These are phyloP conservation scores for Gymnopithys bicolor DNA, from an alignment of 2,797 vertebrate species.

Conservation along the genomic window DNA sequence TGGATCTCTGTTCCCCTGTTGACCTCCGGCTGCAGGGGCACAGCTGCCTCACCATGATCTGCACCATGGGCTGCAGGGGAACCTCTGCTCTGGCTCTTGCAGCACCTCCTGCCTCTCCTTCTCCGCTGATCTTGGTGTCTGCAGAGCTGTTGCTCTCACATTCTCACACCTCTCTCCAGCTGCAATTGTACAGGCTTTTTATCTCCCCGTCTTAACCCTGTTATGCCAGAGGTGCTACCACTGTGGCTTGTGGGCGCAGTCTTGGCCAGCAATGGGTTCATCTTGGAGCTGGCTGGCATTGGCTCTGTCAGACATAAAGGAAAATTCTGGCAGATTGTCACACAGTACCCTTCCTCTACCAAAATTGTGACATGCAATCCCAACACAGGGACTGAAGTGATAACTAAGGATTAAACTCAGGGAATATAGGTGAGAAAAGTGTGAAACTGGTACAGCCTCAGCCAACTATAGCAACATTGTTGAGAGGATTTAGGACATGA, in stretches of 20 bases:
- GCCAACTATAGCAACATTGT: neutral
- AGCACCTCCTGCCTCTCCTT: neutral
- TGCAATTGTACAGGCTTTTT: neutral
- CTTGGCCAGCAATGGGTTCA: rapidly evolving
- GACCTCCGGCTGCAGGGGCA: neutral
- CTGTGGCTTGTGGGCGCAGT: too few species aligned
- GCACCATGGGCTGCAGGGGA: neutral
- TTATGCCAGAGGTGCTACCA: neutral
- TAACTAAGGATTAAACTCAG: neutral
- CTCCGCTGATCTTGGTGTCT: neutral
- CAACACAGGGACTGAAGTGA: neutral
- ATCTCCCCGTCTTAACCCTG: neutral
- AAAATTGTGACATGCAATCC: neutral
- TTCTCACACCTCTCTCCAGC: neutral
- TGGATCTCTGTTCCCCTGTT: neutral
- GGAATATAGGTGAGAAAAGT: neutral
- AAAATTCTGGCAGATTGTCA: neutral
- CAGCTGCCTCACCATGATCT: neutral
- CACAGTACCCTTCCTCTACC: neutral
- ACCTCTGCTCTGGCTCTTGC: neutral
- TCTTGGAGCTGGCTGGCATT: neutral
- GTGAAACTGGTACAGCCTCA: neutral
- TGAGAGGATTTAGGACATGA: neutral
- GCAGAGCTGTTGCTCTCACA: neutral
- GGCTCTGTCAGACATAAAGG: neutral